Evolutionary conservation across 2,797 vertebrate species (phyloP).

Genomic region (Trichosurus vulpecula): DNA sequence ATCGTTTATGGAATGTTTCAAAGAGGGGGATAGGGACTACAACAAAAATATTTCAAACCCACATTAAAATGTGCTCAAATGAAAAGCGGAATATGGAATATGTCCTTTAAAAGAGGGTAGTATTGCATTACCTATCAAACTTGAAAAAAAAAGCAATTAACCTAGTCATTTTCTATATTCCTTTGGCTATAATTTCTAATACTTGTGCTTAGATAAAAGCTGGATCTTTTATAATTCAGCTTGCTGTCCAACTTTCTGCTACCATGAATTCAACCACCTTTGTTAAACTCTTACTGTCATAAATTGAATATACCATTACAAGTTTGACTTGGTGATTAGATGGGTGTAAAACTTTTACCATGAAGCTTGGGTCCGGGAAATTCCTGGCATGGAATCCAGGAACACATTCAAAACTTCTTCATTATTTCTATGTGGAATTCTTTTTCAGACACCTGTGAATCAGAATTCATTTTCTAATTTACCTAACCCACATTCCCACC

Average conservation of each 20-base stretch:
- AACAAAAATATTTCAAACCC: conserved; percentile 76
- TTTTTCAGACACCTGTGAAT: not conserved
- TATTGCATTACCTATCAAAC: conserved; percentile 44
- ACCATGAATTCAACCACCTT: conserved; percentile 40
- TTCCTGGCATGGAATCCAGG: conserved; percentile 27
- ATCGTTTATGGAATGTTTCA: conserved; percentile 80
- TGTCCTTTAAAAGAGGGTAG: conserved; percentile 71
- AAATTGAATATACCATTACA: conserved; percentile 39
- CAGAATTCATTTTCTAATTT: not conserved
- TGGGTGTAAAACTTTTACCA: conserved; percentile 29
- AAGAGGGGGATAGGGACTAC: conserved; percentile 77
- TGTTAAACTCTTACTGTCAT: conserved; percentile 16
- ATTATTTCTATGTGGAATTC: not conserved
- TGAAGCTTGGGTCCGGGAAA: not conserved
- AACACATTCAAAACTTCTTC: conserved; percentile 20
- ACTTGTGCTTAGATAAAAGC: conserved; percentile 40
- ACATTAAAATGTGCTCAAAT: conserved; percentile 77
- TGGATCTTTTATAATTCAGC: conserved; percentile 56
- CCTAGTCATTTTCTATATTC: conserved; percentile 52
- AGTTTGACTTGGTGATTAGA: conserved; percentile 48
- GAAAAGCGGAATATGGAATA: conserved; percentile 65
- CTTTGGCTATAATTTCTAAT: conserved; percentile 59
- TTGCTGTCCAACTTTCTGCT: conserved; percentile 41
- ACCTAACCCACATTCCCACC: not conserved
- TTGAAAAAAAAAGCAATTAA: conserved; percentile 61